A percentile compares a stretch with the other conserved stretches of the same genome.
These are phyloP conservation scores for Rattus rattus DNA, from an alignment of 2,113 vertebrate species.

Conservation along the genomic window DNA sequence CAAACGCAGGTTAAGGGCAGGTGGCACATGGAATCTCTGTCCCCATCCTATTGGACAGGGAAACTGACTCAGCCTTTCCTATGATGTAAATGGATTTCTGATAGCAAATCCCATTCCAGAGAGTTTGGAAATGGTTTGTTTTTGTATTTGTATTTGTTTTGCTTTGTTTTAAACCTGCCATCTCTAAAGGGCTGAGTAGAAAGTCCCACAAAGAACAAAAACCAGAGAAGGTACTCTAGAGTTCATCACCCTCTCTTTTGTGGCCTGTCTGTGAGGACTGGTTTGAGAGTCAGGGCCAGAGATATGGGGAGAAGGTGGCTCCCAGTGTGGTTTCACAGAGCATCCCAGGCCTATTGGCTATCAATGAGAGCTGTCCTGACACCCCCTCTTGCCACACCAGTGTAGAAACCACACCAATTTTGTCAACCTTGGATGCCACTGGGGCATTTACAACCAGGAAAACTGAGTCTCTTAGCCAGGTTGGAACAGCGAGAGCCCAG, in stretches of 20 bases:
- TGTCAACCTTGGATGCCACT: neutral
- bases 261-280: neutral
- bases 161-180: neutral
- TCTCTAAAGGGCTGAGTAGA: neutral
- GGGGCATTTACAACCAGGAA: neutral
- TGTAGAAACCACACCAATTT: neutral
- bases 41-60: neutral
- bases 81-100: neutral
- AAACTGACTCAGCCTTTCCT: neutral
- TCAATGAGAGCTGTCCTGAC: neutral
- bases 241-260: neutral
- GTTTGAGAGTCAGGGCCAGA: too few relatives aligned
- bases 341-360: neutral
- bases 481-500: neutral
- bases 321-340: neutral
- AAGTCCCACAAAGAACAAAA: neutral
- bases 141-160: neutral
- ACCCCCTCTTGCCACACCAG: neutral
- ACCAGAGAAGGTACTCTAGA: neutral
- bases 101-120: constrained; percentile 28
- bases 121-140: neutral
- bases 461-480: neutral
- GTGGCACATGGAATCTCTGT: neutral
- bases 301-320: neutral
- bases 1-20: neutral